Evolutionary conservation across 2,113 vertebrate species (phyloP).

Genomic region (Megatriorchis doriae): DNA sequence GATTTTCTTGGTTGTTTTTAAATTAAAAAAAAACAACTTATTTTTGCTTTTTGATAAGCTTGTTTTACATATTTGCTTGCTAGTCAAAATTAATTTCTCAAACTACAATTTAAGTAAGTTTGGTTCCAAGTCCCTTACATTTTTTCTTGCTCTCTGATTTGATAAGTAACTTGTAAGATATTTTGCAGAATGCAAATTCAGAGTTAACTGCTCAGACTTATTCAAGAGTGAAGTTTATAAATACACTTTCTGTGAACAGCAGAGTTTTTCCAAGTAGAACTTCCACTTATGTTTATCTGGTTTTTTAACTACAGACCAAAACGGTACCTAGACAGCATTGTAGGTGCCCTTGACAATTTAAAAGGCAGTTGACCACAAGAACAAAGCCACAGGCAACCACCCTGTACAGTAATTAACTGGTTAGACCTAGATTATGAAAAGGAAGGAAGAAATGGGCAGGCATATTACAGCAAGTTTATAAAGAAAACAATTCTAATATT

Average conservation of each 20-base stretch:
- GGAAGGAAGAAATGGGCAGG: not conserved
- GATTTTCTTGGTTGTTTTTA: not conserved
- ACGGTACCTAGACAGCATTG: not conserved
- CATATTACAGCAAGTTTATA: not conserved
- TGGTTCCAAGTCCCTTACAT: not conserved
- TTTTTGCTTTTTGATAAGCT: not conserved
- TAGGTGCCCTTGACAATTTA: constrained; percentile 35
- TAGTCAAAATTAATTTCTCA: not conserved
- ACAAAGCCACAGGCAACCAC: constrained; percentile 11
- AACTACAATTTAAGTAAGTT: not conserved
- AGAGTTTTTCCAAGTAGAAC: not conserved
- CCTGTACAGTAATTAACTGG: not conserved
- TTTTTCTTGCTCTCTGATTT: not conserved
- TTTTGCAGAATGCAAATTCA: not conserved
- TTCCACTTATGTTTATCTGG: not conserved
- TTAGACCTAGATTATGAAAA: not conserved
- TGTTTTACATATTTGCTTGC: not conserved
- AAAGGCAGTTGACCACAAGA: not conserved
- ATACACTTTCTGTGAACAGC: not conserved
- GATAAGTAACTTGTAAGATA: not conserved
- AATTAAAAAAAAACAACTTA: not conserved
- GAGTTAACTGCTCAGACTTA: not conserved
- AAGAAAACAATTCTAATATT: not conserved
- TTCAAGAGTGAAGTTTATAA: not conserved
- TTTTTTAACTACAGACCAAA: not conserved